Base-by-base conservation (phyloP, 2,888 invertebrate species). In the Amiota mariae region DNA sequence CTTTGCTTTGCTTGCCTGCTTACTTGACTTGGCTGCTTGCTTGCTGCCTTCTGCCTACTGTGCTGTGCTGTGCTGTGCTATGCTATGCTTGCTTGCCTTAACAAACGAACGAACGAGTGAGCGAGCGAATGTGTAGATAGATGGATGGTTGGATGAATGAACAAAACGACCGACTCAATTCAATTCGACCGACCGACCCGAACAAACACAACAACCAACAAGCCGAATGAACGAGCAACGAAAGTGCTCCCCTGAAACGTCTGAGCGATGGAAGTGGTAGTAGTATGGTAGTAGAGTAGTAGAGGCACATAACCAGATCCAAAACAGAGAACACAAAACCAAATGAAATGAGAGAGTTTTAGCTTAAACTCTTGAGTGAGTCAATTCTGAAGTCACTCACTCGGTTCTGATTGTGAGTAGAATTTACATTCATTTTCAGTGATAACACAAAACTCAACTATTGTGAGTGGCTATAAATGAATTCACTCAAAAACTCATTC, bases 301-400 rank as follows among this genome's bases (percentile, higher is more conserved):
- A 63, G 47, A 8, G 51, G 20, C 57, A 57, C 67, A 66, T 71
- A 80, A 79, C 81, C 74, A 77, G 81, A 77, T 76, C 81, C 82
- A 84, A 76, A 80, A 81, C 80, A 84, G 85, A 79, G 82, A 82
- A 78, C 71, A n/a, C n/a, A n/a, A 82, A 70, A 79, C 76, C 63
- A 76, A 67, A 70, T 15, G 18, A 59, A 79, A 75, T 82, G 82
- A 82, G 78, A 75, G 80, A 15, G 11, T 15, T 36, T 66, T 18
- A 66, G 66, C 66, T 47, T 48, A 10, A 66, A 64, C 61, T 15
- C 36, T 36, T 36, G 36, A 36, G 36, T 36, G 36, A 36, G 8
- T 36, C 36, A 36, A 2, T 6, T n/a, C n/a, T n/a, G 6, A 36
- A 36, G 36, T 36, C 36, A 36, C 24, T 36, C 24, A 24, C 24